Conservation (phyloP, 2,113 vertebrate species). For the Perognathus longimembris region DNA sequence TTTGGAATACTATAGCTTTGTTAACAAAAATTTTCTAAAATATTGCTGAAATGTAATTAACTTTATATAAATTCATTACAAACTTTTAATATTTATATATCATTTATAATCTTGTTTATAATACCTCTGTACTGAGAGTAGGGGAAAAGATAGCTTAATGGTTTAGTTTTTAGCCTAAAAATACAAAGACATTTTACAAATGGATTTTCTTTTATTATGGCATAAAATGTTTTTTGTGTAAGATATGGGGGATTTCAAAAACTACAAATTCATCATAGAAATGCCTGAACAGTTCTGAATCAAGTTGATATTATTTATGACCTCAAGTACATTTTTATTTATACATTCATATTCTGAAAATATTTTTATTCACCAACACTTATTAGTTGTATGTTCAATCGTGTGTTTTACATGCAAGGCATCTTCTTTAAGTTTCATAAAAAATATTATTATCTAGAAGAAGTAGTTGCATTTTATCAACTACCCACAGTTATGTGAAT, state of each 20-base stretch:
- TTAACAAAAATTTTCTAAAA: background rate
- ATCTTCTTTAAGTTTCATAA: background rate
- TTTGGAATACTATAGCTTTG: background rate
- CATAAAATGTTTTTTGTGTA: background rate
- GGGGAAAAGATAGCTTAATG: background rate
- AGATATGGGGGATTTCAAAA: background rate
- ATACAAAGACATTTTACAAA: background rate
- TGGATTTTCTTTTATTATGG: background rate
- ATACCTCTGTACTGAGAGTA: background rate
- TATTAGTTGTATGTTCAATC: background rate
- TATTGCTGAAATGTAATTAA: slow-evolving; percentile 12
- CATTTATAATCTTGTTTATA: background rate
- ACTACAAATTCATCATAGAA: background rate
- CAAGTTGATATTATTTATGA: background rate
- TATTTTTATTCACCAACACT: background rate
- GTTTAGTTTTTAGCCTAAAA: slow-evolving; percentile 3
- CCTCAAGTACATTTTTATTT: background rate
- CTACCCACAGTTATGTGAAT: background rate
- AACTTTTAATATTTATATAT: background rate
- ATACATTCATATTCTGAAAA: slow-evolving; percentile 9
- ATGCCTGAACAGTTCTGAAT: background rate
- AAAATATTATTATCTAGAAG: background rate
- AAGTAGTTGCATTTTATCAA: background rate
- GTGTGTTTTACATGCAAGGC: background rate
- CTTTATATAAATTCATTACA: background rate